phyloP scores from a whole-genome alignment of 2,113 vertebrate species.

The Microcebus murinus region DNA sequence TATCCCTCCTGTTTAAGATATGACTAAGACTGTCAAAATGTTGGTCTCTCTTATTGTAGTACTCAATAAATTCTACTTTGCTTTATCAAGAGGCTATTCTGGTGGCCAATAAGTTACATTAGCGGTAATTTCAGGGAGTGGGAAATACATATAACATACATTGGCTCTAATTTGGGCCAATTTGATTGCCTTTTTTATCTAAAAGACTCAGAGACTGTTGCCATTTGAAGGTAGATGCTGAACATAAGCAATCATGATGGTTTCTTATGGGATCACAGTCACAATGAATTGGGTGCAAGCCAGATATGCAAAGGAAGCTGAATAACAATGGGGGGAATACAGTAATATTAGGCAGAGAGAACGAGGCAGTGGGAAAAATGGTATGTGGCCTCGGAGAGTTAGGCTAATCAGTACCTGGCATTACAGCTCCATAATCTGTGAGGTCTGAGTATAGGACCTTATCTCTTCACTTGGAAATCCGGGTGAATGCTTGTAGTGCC shows the following conservation, averaged over 20 bases:
- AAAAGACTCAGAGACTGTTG: neutral
- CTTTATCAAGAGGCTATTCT: neutral
- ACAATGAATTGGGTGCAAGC: neutral
- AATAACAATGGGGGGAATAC: neutral
- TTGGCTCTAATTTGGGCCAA: neutral
- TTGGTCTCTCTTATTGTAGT: neutral
- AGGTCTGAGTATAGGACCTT: neutral
- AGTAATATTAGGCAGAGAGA: neutral
- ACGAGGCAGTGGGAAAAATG: neutral
- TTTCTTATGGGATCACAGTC: neutral
- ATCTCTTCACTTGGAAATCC: neutral
- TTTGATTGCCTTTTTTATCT: neutral
- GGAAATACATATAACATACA: neutral
- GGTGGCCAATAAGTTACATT: neutral
- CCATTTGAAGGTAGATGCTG: neutral
- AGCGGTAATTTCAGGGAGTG: neutral
- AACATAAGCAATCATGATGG: neutral
- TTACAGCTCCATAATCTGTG: neutral
- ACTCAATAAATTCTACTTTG: neutral
- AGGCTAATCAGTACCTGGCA: neutral
- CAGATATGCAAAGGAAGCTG: neutral
- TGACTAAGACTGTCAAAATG: neutral
- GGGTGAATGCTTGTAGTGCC: neutral
- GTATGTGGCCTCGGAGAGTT: neutral
- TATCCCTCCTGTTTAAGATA: neutral